A percentile compares a stretch with the other conserved stretches of the same genome.
phyloP scores from a whole-genome alignment of 1,140 invertebrate genomes.

The Drosophila tristis region DNA sequence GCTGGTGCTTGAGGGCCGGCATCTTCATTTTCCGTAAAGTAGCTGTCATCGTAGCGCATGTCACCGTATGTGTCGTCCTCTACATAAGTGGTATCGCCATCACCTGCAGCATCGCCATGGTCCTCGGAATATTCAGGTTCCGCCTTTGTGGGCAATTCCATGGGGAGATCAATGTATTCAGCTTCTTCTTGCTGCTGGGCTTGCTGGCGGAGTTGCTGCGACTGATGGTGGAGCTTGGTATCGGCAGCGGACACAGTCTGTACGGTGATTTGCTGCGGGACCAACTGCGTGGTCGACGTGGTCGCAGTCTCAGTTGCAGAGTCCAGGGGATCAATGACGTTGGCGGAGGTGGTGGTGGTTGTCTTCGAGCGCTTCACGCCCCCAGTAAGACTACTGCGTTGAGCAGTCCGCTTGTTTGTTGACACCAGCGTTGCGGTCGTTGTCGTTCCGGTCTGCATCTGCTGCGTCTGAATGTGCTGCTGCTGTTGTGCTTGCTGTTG shows the following conservation, averaged over 20 bases:
- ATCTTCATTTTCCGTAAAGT: conserved; percentile 83
- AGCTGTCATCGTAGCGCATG: conserved; percentile 83
- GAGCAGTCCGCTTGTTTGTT: conserved; percentile 74
- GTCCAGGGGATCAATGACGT: conserved; percentile 61
- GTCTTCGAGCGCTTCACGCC: conserved; percentile 62
- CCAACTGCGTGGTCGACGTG: conserved; percentile 51
- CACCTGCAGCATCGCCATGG: conserved; percentile 76
- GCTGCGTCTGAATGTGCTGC: conserved; percentile 71
- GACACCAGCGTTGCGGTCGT: conserved; percentile 79
- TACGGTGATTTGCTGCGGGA: conserved; percentile 76
- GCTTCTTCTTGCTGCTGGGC: conserved; percentile 62
- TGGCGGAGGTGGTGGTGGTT: conserved; percentile 29
- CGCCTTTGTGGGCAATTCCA: conserved; percentile 83
- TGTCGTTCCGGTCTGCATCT: conserved; percentile 69
- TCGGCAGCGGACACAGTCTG: conserved; percentile 63
- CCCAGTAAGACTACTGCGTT: conserved; percentile 57
- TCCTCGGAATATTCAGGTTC: conserved; percentile 84
- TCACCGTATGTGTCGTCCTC: conserved; percentile 84
- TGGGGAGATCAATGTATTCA: conserved; percentile 82
- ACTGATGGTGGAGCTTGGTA: conserved; percentile 41
- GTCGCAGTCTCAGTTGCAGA: conserved; percentile 51
- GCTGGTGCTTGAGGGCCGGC: conserved; percentile 55
- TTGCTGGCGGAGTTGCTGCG: conserved; percentile 49
- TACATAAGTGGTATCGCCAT: conserved; percentile 80
- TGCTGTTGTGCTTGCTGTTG: conserved; percentile 62